Evolutionary conservation across 1,140 invertebrate genomes (phyloP).

Genomic region (Drosophila subobscura): DNA sequence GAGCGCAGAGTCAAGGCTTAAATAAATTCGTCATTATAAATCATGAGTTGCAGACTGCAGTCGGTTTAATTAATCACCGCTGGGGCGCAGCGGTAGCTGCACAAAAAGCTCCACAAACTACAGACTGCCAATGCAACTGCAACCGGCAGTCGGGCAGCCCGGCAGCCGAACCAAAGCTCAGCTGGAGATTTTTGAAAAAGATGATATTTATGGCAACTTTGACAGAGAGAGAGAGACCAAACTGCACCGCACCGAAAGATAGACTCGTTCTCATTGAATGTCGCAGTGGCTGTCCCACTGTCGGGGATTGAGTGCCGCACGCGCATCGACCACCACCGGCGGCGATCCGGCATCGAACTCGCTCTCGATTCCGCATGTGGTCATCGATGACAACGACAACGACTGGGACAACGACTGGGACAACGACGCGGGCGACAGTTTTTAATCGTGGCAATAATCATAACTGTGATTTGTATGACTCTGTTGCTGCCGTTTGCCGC

Average conservation of each 20-base stretch:
- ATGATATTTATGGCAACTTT: conserved; percentile 83
- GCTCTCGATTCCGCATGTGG: conserved; percentile 29
- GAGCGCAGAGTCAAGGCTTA: conserved; percentile 55
- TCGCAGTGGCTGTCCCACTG: conserved; percentile 33
- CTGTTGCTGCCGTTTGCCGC: conserved; percentile 49
- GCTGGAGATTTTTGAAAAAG: conserved; percentile 80
- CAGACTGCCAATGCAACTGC: conserved; percentile 21
- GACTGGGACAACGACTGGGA: conserved; percentile 7
- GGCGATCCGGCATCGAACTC: conserved; percentile 8
- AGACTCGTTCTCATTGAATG: conserved; percentile 66
- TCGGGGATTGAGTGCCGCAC: conserved; percentile 71
- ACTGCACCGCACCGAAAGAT: conserved; percentile 27
- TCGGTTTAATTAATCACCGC: conserved; percentile 50
- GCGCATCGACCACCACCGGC: conserved; percentile 69
- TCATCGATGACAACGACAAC: conserved; percentile 26
- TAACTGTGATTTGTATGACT: conserved; percentile 82
- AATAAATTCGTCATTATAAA: conserved; percentile 83
- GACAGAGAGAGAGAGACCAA: conserved; percentile 54
- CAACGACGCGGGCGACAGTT: conserved; percentile 64
- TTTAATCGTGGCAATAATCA: conserved; percentile 81
- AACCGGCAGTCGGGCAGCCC: not conserved
- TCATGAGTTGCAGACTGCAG: conserved; percentile 58
- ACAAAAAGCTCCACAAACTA: conserved; percentile 58
- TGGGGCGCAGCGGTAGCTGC: conserved; percentile 70
- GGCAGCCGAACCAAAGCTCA: conserved; percentile 61